Evolutionary conservation across 1,140 invertebrate genomes (phyloP).

Genomic region (Glomeris maerens): DNA sequence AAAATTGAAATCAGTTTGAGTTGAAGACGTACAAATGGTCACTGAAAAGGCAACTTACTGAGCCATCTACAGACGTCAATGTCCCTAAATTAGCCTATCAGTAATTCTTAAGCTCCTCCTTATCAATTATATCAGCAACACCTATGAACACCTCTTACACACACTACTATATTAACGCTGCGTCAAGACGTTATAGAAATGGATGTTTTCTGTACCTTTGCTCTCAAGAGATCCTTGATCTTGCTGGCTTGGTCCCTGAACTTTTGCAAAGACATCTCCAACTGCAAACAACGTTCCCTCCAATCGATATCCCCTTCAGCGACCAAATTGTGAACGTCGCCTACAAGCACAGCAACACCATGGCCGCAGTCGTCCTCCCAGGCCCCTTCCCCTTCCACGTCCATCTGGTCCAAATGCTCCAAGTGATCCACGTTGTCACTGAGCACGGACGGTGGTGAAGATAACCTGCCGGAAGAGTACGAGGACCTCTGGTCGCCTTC

Average conservation of each 20-base stretch:
- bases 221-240: constrained; percentile 64
- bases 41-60: too few species aligned
- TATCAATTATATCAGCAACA: too few species aligned
- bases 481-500: constrained; percentile 11
- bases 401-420: too few species aligned
- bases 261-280: constrained; percentile 64
- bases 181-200: too few species aligned
- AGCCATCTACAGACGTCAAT: too few species aligned
- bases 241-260: constrained; percentile 67
- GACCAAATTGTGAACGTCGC: constrained; percentile 5
- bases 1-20: too few species aligned
- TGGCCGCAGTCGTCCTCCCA: constrained; percentile 7
- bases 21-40: too few species aligned
- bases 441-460: constrained; percentile 5
- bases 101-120: too few species aligned
- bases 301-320: constrained; percentile 35
- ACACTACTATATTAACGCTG: too few species aligned
- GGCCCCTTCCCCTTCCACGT: constrained; percentile 16
- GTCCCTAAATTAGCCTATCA: too few species aligned
- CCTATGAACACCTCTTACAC: too few species aligned
- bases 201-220: too few species aligned
- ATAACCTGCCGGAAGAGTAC: constrained; percentile 1
- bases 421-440: constrained; percentile 7
- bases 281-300: constrained; percentile 65
- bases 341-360: neutral